A percentile compares a stretch with the other conserved stretches of the same genome.
Evolutionary conservation across 2,797 vertebrate genomes (phyloP).

Genomic region (Synanceia verrucosa): DNA sequence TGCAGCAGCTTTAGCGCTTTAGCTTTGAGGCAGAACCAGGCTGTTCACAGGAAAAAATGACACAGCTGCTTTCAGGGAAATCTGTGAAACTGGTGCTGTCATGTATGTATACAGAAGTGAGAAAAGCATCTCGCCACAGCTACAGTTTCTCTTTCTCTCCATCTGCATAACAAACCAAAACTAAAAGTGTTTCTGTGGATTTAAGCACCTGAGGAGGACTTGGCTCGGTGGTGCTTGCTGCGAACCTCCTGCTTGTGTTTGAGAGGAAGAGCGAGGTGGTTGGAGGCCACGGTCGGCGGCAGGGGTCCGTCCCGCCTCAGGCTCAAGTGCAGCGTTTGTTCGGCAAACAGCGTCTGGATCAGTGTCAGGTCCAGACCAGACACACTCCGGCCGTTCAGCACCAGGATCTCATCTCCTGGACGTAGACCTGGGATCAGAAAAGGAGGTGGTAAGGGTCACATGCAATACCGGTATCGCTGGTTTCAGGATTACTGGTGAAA

Average conservation of each 20-base stretch:
- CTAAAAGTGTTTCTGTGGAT: not conserved
- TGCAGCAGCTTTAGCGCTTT: rapidly evolving
- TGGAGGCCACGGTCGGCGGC: slow-evolving; percentile 47
- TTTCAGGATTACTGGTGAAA: not conserved
- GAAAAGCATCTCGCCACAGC: not conserved
- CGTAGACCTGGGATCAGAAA: slow-evolving; percentile 82
- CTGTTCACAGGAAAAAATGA: not conserved
- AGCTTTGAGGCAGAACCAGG: not conserved
- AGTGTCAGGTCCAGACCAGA: slow-evolving; percentile 85
- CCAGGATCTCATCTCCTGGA: slow-evolving; percentile 89
- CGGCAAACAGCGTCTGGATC: slow-evolving; percentile 89
- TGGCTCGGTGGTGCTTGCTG: slow-evolving; percentile 87
- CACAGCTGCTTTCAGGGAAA: not conserved
- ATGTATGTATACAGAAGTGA: not conserved
- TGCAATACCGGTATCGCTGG: too few species aligned
- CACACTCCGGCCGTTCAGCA: slow-evolving; percentile 86
- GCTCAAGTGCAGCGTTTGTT: slow-evolving; percentile 85
- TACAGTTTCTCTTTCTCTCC: not conserved
- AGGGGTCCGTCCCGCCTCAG: slow-evolving; percentile 74
- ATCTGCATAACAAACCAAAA: slow-evolving; percentile 28
- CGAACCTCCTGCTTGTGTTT: slow-evolving; percentile 76
- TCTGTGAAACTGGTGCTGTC: not conserved
- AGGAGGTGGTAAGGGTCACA: not conserved
- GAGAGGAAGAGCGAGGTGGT: slow-evolving; percentile 49
- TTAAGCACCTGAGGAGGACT: slow-evolving; percentile 86